These are phyloP conservation scores for Zaprionus nigranus DNA, from an alignment of 1,140 invertebrate species.

Conservation along the genomic window DNA sequence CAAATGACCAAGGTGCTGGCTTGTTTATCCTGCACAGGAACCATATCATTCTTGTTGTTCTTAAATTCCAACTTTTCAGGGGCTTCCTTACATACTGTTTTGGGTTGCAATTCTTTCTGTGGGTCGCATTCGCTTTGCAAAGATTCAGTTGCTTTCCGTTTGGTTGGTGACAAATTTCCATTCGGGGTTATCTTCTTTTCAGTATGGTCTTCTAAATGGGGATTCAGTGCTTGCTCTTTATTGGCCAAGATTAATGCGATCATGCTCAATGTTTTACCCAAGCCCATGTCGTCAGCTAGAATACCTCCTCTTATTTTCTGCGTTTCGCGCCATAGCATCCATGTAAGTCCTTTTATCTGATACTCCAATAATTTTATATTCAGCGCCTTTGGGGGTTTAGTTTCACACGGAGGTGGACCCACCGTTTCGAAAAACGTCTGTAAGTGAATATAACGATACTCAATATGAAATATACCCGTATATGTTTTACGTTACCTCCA, in stretches of 20 bases:
- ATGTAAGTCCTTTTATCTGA: slow-evolving; percentile 88
- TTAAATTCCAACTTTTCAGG: neutral
- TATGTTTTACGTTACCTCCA: slow-evolving; percentile 29
- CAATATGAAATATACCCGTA: no score
- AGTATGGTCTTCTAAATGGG: slow-evolving; percentile 17
- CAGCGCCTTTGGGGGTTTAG: slow-evolving; percentile 28
- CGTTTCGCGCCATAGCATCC: slow-evolving; percentile 94
- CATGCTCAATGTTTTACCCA: slow-evolving; percentile 94
- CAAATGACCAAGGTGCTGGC: slow-evolving; percentile 53
- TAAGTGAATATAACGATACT: neutral
- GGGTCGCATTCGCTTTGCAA: neutral
- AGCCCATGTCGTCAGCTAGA: slow-evolving; percentile 62
- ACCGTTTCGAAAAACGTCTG: slow-evolving; percentile 41
- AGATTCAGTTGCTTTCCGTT: slow-evolving; percentile 3
- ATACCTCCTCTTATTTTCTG: slow-evolving; percentile 85
- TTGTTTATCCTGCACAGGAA: neutral
- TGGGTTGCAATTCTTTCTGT: neutral
- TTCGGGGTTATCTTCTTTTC: slow-evolving; percentile 24
- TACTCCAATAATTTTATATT: slow-evolving; percentile 42
- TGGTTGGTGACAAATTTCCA: slow-evolving; percentile 8
- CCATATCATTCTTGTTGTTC: neutral
- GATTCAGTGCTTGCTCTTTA: slow-evolving; percentile 27
- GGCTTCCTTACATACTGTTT: neutral
- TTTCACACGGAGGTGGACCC: neutral
- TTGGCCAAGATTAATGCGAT: slow-evolving; percentile 89